Evolutionary conservation across 2,888 invertebrate species (phyloP), one percentile per base, ranked within the genome.

Genomic region (Stramonita haemastoma): DNA sequence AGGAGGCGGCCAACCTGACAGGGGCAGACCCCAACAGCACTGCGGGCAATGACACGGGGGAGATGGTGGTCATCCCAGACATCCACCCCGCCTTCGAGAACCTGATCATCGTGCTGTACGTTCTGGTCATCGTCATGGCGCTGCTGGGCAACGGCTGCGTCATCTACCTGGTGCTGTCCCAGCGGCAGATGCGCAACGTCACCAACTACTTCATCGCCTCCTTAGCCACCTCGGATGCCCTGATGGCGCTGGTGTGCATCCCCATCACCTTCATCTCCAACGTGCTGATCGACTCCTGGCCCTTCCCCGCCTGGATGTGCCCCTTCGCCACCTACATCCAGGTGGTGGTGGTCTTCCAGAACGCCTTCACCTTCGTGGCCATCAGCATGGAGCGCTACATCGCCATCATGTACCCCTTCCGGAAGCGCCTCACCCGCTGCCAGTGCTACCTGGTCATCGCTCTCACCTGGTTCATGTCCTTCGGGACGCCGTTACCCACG

Each of bases 361-460:
- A 98, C 95, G 98, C 98, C 5, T 98, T 98, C 95, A 98, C 98
- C 0, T 96, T 98, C 94, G 97, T 98, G 66, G 98, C 98, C 77
- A 98, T 99, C 95, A 98, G 98, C 92, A 97, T 98, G 89, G 98
- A 99, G 96, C 97, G 98, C n/a, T 98, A 98, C 95, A 97, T 98
- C 96, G 98, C 98, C 88, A 98, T 98, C 91, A 97, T 98, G 97
- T 97, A 98, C 96, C 98, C 98, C 0, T 96, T 98, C 89, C 97
- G 97, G 92, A 98, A 98, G 0, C 97, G 98, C 60, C 97, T 98
- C 94, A 97, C 98, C 57, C 98, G 98, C 94, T 97, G 97, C 57
- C 97, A 97, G 22, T 97, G 98, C 0, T 97, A 97, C 91, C 95
- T 97, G 90, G 97, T 97, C 85, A 98, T 98, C 73, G 96, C 97